phyloP scores from a whole-genome alignment of 2,888 invertebrate genomes.

The Bombylius discolor region DNA sequence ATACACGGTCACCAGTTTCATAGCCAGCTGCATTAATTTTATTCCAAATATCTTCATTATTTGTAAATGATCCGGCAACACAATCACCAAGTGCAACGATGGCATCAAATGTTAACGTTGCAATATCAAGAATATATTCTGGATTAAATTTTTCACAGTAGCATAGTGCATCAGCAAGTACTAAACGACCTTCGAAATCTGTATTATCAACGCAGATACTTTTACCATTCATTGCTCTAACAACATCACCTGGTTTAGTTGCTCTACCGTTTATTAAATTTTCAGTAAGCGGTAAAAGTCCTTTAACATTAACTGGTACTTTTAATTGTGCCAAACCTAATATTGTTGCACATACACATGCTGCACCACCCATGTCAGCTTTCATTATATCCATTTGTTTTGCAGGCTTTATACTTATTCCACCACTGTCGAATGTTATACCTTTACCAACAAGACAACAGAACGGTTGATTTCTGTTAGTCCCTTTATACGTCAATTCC shows the following conservation, averaged over 20 bases:
- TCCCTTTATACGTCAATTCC: slow-evolving; percentile 55
- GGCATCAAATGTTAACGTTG: slow-evolving; percentile 62
- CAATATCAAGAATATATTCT: slow-evolving; percentile 55
- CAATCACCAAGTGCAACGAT: slow-evolving; percentile 49
- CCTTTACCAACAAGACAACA: slow-evolving; percentile 58
- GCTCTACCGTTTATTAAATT: slow-evolving; percentile 63
- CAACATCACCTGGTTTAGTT: slow-evolving; percentile 63
- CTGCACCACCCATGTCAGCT: slow-evolving; percentile 73
- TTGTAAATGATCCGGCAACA: slow-evolving; percentile 57
- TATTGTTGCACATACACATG: slow-evolving; percentile 54
- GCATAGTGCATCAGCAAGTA: slow-evolving; percentile 60
- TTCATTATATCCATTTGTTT: slow-evolving; percentile 48
- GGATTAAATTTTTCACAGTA: slow-evolving; percentile 51
- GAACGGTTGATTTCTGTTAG: slow-evolving; percentile 34
- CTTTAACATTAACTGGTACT: slow-evolving; percentile 52
- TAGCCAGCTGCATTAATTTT: slow-evolving; percentile 50
- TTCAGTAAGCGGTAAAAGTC: slow-evolving; percentile 58
- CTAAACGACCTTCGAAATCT: slow-evolving; percentile 59
- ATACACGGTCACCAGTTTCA: slow-evolving; percentile 61
- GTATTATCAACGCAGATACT: slow-evolving; percentile 59
- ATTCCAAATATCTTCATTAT: slow-evolving; percentile 50
- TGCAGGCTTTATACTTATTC: slow-evolving; percentile 51
- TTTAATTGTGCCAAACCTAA: slow-evolving; percentile 52
- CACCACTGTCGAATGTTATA: slow-evolving; percentile 56
- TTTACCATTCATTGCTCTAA: slow-evolving; percentile 57